phyloP scores from a whole-genome alignment of 1,140 invertebrate genomes.

The Geopemphigus sp. region DNA sequence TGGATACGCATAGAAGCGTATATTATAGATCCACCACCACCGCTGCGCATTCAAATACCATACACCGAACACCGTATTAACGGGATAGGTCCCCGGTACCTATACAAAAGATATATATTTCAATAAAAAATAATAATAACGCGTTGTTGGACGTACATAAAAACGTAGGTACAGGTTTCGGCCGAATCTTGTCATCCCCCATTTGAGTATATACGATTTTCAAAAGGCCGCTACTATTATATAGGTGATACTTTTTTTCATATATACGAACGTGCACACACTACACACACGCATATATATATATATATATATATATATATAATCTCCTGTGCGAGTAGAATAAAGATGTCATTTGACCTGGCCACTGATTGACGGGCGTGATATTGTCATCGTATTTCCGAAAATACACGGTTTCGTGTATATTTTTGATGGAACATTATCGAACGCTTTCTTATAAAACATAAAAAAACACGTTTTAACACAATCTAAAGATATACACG shows the following conservation, averaged over 20 bases:
- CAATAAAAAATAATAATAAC: background rate
- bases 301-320: no score
- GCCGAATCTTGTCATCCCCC: background rate
- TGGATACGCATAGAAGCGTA: no score
- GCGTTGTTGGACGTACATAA: background rate
- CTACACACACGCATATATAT: no score
- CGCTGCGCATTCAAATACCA: conserved; percentile 4
- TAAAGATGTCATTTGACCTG: conserved; percentile 25
- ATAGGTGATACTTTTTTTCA: conserved; percentile 26
- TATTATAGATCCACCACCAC: no score
- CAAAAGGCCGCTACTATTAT: conserved; percentile 14
- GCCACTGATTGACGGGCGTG: conserved; percentile 18
- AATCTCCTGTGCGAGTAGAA: background rate
- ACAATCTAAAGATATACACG: conserved; percentile 16
- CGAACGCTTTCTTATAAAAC: background rate
- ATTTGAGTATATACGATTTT: conserved; percentile 4
- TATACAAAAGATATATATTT: conserved; percentile 21
- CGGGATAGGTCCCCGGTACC: conserved; percentile 9
- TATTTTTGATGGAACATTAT: conserved; percentile 7
- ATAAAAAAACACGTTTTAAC: conserved; percentile 28
- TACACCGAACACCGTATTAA: background rate
- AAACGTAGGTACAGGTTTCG: background rate
- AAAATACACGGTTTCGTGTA: conserved; percentile 24
- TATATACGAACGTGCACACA: no score
- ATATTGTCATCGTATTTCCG: conserved; percentile 27